A percentile compares a stretch with the other conserved stretches of the same genome.
phyloP scores from a whole-genome alignment of 2,888 invertebrate genomes.

The Deilephila elpenor region DNA sequence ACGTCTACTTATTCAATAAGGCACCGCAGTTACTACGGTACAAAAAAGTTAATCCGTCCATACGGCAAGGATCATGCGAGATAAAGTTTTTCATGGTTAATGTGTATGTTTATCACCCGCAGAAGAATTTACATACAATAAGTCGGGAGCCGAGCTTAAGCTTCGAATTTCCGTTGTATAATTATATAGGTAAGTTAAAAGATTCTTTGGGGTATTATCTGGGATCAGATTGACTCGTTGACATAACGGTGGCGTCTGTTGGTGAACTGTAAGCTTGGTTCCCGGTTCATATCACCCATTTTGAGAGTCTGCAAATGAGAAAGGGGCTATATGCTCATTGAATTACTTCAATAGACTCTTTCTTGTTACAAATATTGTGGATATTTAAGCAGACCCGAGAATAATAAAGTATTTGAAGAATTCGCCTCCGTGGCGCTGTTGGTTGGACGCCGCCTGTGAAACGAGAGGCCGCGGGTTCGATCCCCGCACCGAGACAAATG shows the following conservation, averaged over 20 bases:
- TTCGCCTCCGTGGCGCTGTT: no score
- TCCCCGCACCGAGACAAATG: no score
- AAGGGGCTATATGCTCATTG: no score
- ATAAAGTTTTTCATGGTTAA: background rate
- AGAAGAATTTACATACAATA: slow-evolving; percentile 30
- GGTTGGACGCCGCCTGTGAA: no score
- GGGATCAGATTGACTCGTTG: background rate
- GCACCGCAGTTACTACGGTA: background rate
- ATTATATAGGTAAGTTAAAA: background rate
- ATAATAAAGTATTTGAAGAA: no score
- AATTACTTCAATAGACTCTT: no score
- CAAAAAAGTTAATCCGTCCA: background rate
- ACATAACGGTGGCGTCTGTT: background rate
- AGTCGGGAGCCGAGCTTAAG: slow-evolving; percentile 5
- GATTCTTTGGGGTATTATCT: background rate
- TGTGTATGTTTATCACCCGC: slow-evolving; percentile 13
- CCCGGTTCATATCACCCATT: no score
- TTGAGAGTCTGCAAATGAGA: no score
- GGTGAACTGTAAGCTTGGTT: background rate
- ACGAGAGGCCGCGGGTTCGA: no score
- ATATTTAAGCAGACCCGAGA: no score
- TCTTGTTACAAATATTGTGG: no score
- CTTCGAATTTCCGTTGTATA: slow-evolving; percentile 6
- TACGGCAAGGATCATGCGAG: background rate
- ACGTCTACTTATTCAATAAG: background rate